Base-by-base conservation (phyloP, 2,888 invertebrate species). In the Synanthedon tipuliformis region DNA sequence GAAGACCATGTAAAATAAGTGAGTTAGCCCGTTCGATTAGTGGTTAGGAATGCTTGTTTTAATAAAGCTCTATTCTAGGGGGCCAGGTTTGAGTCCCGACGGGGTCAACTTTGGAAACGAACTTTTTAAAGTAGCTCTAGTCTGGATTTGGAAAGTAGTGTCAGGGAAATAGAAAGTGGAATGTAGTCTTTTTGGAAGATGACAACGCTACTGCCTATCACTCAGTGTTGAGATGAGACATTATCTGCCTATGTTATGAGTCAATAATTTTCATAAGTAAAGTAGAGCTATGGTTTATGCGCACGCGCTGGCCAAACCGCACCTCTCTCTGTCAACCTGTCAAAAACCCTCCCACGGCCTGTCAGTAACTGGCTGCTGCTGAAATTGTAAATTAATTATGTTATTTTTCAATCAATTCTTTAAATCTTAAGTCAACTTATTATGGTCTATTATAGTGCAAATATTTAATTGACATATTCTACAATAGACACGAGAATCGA, bases 281-380 rank as follows among this genome's bases (percentile, higher is more conserved):
- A 13, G 2, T 15, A 12, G 15, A 45, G 15, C 45, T 45, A 45
- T n/a, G 15, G 45, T 15, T n/a, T 15, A 45, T 45, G 12, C 2
- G 45, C 45, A 3, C 45, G 12, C 45, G 45, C 10, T 10, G 8
- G 34, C 34, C 34, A 34, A 34, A 34, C 34, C 34, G 34, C 34
- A 34, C 45, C 45, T n/a, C 45, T 45, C 45, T 34, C 45, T 45
- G 45, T 45, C 45, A 45, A 45, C 54, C 56, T 60, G 61, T 60
- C 55, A 55, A 58, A 68, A 69, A 72, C 71, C 70, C 69, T 62
- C 68, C 70, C 66, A 73, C 72, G 61, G 54, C 59, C 53, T 68
- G 64, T 71, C 69, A 66, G 54, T 60, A 52, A 55, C 52, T 53
- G 52, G 56, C 34, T 45, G 55, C 58, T 56, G 69, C 56, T 71